Conservation (phyloP, 2,113 vertebrate genomes). For the Onychostoma macrolepis region DNA sequence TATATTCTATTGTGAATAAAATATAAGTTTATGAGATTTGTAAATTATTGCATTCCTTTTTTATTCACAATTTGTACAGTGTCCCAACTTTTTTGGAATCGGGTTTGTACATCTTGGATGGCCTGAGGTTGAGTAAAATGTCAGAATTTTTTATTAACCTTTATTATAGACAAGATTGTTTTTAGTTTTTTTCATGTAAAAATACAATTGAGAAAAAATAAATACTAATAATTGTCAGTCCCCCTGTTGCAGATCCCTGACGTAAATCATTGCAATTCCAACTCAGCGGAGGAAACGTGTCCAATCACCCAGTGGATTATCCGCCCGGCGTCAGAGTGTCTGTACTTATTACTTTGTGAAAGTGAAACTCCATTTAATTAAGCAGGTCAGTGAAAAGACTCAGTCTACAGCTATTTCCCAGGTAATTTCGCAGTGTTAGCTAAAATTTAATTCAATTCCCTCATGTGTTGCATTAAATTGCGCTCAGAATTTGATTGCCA, state of each 20-base stretch:
- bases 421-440: conserved; percentile 64
- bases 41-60: too few relatives aligned
- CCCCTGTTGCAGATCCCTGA: conserved; percentile 13
- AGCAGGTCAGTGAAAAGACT: conserved; percentile 68
- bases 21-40: too few relatives aligned
- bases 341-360: conserved; percentile 67
- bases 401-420: conserved; percentile 62
- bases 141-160: too few relatives aligned
- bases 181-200: not conserved
- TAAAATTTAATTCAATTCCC: conserved; percentile 62
- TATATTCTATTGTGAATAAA: too few relatives aligned
- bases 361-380: conserved; percentile 72
- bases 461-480: conserved; percentile 67
- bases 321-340: conserved; percentile 53
- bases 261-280: conserved; percentile 19
- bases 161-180: too few relatives aligned
- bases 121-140: too few relatives aligned
- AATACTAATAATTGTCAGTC: not conserved
- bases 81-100: too few relatives aligned
- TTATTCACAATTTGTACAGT: too few relatives aligned
- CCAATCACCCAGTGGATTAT: conserved; percentile 4
- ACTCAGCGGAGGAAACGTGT: not conserved
- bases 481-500: conserved; percentile 66
- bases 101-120: too few relatives aligned
- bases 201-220: not conserved